Percentiles rank a stretch among this genome's conserved stretches.
Evolutionary conservation across 1,140 invertebrate genomes (phyloP).

Genomic region (Palaemon carinicauda): DNA sequence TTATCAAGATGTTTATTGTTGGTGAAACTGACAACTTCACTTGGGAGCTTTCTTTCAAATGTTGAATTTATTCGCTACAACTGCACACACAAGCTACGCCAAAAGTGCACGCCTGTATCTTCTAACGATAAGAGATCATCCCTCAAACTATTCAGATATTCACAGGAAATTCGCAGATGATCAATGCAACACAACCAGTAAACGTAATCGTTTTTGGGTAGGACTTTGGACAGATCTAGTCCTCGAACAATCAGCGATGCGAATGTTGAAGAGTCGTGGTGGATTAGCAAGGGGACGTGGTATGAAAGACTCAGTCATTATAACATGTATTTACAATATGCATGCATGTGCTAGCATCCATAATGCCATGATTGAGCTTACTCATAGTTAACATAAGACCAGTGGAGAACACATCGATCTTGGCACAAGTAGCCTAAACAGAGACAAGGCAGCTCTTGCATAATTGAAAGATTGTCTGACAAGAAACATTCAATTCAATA

Average conservation of each 20-base stretch:
- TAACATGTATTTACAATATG: background rate
- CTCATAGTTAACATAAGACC: background rate
- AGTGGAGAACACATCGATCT: background rate
- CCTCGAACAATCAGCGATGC: background rate
- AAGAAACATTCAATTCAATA: background rate
- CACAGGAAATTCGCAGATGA: too few species aligned
- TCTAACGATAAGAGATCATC: too few species aligned
- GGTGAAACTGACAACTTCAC: too few species aligned
- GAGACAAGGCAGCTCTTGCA: background rate
- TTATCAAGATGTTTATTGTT: too few species aligned
- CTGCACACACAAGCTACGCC: too few species aligned
- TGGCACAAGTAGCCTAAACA: background rate
- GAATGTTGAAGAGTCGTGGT: background rate
- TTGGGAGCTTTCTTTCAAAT: too few species aligned
- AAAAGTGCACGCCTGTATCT: too few species aligned
- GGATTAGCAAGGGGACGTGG: background rate
- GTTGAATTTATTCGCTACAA: too few species aligned
- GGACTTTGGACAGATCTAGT: background rate
- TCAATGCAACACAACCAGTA: too few species aligned
- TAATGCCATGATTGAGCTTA: background rate
- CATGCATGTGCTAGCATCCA: background rate
- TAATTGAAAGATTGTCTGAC: background rate
- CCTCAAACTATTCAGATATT: too few species aligned
- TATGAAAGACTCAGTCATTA: background rate
- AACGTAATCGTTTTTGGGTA: too few species aligned